These are phyloP conservation scores for Odontothrips loti DNA, from an alignment of 2,888 invertebrate genomes.

Conservation along the genomic window DNA sequence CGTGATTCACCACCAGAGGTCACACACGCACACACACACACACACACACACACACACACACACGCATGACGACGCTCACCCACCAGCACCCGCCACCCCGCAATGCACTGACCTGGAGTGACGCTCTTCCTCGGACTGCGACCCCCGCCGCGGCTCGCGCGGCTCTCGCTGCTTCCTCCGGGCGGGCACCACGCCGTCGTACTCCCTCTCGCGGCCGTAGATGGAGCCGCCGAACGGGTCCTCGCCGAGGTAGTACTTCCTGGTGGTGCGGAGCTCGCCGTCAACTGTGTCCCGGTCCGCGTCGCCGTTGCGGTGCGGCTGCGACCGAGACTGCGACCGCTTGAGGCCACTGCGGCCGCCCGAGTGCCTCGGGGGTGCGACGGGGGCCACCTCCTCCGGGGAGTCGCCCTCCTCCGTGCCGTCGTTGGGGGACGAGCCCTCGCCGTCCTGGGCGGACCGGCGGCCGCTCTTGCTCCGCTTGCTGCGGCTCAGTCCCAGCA, in stretches of 20 bases:
- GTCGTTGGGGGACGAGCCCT: constrained; percentile 49
- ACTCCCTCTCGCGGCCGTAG: constrained; percentile 79
- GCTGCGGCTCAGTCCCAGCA: not conserved
- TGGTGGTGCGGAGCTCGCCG: constrained; percentile 52
- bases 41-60: not conserved
- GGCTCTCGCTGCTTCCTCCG: constrained; percentile 44
- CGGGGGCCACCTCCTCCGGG: constrained; percentile 38
- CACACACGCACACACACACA: not conserved
- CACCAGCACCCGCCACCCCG: not conserved
- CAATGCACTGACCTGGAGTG: constrained; percentile 33
- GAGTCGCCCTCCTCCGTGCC: constrained; percentile 43
- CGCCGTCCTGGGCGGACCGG: constrained; percentile 16
- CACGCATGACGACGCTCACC: not conserved
- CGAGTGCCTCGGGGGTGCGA: constrained; percentile 41
- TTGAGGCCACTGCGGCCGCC: constrained; percentile 22
- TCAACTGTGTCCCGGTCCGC: constrained; percentile 40
- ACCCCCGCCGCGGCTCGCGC: constrained; percentile 31
- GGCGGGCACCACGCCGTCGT: constrained; percentile 62
- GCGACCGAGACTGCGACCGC: constrained; percentile 32
- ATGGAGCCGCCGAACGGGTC: constrained; percentile 80
- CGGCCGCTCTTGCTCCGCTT: constrained; percentile 32
- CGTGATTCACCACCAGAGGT: constrained; percentile 9
- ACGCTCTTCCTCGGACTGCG: constrained; percentile 35
- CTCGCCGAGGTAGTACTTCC: constrained; percentile 79
- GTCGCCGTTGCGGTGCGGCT: constrained; percentile 30